Conservation (phyloP, 2,888 invertebrate genomes). For the Lomographa bimaculata region DNA sequence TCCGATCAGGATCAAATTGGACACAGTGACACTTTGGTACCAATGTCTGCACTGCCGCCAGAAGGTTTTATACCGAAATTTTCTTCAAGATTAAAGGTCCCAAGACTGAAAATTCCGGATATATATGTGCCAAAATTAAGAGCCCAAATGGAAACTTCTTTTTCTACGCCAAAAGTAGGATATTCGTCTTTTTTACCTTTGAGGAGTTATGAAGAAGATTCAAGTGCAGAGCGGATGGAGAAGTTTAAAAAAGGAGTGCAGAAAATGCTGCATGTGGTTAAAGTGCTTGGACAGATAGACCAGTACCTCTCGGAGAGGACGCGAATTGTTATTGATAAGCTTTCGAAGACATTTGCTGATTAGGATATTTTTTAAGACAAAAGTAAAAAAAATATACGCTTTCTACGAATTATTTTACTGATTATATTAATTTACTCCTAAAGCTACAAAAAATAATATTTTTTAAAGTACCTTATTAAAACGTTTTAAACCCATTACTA, state of each 20-base stretch:
- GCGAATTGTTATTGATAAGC: slow-evolving; percentile 67
- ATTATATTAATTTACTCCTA: too few species aligned
- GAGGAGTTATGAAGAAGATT: slow-evolving; percentile 52
- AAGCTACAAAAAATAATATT: too few species aligned
- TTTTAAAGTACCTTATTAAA: too few species aligned
- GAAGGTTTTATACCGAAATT: slow-evolving; percentile 54
- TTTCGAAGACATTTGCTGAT: slow-evolving; percentile 66
- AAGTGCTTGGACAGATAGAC: slow-evolving; percentile 69
- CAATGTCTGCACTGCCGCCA: slow-evolving; percentile 59
- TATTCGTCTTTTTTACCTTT: slow-evolving; percentile 47
- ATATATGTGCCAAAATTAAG: slow-evolving; percentile 56
- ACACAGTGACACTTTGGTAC: slow-evolving; percentile 53
- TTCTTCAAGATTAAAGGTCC: slow-evolving; percentile 43
- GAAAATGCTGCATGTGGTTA: slow-evolving; percentile 71
- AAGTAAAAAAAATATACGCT: too few species aligned
- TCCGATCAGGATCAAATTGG: slow-evolving; percentile 55
- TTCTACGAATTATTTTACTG: too few species aligned
- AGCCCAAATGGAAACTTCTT: slow-evolving; percentile 31
- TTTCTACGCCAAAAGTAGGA: slow-evolving; percentile 54
- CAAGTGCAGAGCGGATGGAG: slow-evolving; percentile 70
- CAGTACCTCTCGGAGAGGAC: slow-evolving; percentile 71
- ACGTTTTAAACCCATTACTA: too few species aligned
- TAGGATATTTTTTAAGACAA: too few species aligned
- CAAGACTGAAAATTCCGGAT: slow-evolving; percentile 52
- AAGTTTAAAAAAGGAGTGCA: slow-evolving; percentile 71